phyloP scores from a whole-genome alignment of 2,113 vertebrate species.

The Epinephelus cyanopodus region DNA sequence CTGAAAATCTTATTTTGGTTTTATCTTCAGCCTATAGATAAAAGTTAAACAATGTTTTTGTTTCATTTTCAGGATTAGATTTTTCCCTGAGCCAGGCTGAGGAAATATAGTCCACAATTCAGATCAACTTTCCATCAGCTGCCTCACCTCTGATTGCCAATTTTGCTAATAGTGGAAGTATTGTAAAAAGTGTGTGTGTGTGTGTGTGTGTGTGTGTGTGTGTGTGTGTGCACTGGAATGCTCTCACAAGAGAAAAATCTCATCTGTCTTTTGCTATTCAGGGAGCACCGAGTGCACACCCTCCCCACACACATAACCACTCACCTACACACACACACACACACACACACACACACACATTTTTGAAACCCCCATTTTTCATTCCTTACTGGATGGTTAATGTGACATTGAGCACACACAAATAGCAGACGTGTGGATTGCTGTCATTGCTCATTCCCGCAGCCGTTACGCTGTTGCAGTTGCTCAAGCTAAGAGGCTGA shows the following conservation, averaged over 20 bases:
- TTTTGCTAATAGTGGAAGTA: background rate
- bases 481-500: slow-evolving; percentile 50
- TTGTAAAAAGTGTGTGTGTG: slow-evolving; percentile 4
- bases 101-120: slow-evolving; percentile 12
- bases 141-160: slow-evolving; percentile 26
- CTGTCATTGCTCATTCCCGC: slow-evolving; percentile 63
- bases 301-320: slow-evolving; percentile 3
- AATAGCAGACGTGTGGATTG: slow-evolving; percentile 42
- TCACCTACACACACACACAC: background rate
- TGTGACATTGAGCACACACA: slow-evolving; percentile 53
- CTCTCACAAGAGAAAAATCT: slow-evolving; percentile 31
- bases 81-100: background rate
- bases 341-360: background rate
- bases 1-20: slow-evolving; percentile 29
- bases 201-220: background rate
- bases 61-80: background rate
- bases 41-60: background rate
- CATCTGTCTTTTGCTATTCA: slow-evolving; percentile 57
- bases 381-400: slow-evolving; percentile 46
- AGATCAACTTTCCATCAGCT: slow-evolving; percentile 35
- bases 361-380: slow-evolving; percentile 32
- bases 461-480: slow-evolving; percentile 30
- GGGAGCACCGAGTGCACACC: slow-evolving; percentile 22
- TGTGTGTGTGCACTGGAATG: background rate
- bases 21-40: background rate